Evolutionary conservation across 2,113 vertebrate genomes (phyloP).

Genomic region (Dendropsophus ebraccatus): DNA sequence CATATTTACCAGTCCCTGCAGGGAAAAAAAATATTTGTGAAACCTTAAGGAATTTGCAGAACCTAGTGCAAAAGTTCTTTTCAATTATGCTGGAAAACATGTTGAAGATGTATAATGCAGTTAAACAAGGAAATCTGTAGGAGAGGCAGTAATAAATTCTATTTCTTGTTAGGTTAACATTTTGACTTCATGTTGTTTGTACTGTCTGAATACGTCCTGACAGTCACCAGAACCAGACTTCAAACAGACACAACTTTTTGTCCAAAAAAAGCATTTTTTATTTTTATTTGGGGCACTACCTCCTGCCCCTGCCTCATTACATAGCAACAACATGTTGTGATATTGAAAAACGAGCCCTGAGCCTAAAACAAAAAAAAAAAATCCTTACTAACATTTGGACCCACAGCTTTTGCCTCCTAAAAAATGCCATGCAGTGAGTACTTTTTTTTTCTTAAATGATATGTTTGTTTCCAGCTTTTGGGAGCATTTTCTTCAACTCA

Average conservation of each 20-base stretch:
- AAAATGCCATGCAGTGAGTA: no score
- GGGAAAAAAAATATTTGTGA: constrained; percentile 62
- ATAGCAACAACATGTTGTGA: no score
- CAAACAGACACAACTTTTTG: no score
- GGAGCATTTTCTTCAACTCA: background rate
- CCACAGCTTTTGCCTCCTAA: no score
- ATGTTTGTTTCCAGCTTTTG: no score
- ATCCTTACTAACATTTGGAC: no score
- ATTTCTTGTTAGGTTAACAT: background rate
- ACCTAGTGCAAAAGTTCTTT: constrained; percentile 59
- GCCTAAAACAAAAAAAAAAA: no score
- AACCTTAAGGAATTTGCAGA: constrained; percentile 67
- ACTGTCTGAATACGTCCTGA: background rate
- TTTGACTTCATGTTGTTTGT: background rate
- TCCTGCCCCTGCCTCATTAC: no score
- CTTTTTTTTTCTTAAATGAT: no score
- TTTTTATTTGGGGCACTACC: no score
- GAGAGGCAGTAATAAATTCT: background rate
- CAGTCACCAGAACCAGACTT: background rate
- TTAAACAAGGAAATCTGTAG: background rate
- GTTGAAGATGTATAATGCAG: constrained; percentile 49
- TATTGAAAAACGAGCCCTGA: no score
- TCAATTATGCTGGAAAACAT: constrained; percentile 32
- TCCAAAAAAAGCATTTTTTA: no score
- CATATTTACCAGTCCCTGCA: constrained; percentile 46